Conservation (phyloP, 2,113 vertebrate genomes). For the Sardina pilchardus region DNA sequence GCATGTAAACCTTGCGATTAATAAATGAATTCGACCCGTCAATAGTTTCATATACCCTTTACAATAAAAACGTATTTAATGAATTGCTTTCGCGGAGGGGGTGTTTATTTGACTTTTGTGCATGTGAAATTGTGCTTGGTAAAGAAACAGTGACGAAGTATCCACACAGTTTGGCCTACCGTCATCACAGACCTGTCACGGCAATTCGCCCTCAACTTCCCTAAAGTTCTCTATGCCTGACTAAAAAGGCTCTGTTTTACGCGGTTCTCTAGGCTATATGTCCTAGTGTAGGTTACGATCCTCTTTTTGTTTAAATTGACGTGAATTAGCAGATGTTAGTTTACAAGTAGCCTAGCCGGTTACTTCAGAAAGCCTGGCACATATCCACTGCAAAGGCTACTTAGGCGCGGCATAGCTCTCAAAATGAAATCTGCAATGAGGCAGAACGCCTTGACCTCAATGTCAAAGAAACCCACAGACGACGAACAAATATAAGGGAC, state of each 20-base stretch:
- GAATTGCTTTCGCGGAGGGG: conserved; percentile 59
- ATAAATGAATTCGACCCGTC: conserved; percentile 65
- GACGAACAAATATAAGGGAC: background rate
- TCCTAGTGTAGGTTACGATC: background rate
- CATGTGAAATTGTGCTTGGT: conserved; percentile 8
- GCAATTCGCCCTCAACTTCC: background rate
- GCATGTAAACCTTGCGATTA: conserved; percentile 77
- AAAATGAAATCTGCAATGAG: background rate
- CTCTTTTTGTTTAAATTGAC: background rate
- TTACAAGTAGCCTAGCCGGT: background rate
- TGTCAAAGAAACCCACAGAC: background rate
- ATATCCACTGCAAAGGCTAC: background rate
- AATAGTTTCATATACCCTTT: conserved; percentile 81
- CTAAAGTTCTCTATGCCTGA: no score
- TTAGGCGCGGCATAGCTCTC: background rate
- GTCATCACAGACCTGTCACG: background rate
- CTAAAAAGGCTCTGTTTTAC: background rate
- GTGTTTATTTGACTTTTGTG: conserved; percentile 61
- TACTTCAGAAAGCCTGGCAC: background rate
- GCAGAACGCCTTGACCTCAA: background rate
- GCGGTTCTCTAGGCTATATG: background rate
- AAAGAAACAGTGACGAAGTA: background rate
- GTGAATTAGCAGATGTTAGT: background rate
- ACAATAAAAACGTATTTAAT: conserved; percentile 72
- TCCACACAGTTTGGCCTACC: background rate